phyloP scores from a whole-genome alignment of 1,140 invertebrate species.

The Drosophila willistoni region DNA sequence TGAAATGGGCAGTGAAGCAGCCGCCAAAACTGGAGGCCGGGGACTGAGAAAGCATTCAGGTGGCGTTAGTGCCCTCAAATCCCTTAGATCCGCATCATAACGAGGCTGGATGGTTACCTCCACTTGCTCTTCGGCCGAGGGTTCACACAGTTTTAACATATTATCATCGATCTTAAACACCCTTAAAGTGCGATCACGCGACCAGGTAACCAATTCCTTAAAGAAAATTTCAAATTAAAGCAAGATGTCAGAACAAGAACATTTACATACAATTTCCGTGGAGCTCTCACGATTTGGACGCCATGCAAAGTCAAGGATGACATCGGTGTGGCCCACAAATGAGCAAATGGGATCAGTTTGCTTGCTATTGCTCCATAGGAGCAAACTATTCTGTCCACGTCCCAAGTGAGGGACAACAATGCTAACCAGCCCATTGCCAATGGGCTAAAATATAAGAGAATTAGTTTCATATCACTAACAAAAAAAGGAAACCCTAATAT shows the following conservation, averaged over 20 bases:
- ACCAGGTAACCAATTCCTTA: constrained; percentile 97
- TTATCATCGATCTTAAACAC: constrained; percentile 95
- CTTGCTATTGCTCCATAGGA: constrained; percentile 92
- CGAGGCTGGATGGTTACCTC: constrained; percentile 38
- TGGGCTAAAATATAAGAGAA: constrained; percentile 86
- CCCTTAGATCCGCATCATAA: constrained; percentile 55
- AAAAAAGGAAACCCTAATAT: too few species aligned
- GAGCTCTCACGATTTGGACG: constrained; percentile 85
- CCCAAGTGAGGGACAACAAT: constrained; percentile 92
- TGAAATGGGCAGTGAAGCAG: constrained; percentile 63
- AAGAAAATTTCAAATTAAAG: constrained; percentile 50
- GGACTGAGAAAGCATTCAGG: constrained; percentile 65
- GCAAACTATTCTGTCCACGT: constrained; percentile 91
- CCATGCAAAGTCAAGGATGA: constrained; percentile 98
- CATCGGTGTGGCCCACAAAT: constrained; percentile 96
- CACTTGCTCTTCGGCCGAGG: constrained; percentile 71
- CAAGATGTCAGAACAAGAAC: not conserved
- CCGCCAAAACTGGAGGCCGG: constrained; percentile 37
- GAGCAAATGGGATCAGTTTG: constrained; percentile 90
- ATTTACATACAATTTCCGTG: constrained; percentile 65
- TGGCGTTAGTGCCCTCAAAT: constrained; percentile 58
- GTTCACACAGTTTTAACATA: constrained; percentile 88
- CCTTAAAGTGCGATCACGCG: constrained; percentile 95
- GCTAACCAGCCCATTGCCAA: constrained; percentile 95
- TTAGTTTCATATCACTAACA: too few species aligned